phyloP scores from a whole-genome alignment of 1,140 invertebrate species.

The Cepaea nemoralis region DNA sequence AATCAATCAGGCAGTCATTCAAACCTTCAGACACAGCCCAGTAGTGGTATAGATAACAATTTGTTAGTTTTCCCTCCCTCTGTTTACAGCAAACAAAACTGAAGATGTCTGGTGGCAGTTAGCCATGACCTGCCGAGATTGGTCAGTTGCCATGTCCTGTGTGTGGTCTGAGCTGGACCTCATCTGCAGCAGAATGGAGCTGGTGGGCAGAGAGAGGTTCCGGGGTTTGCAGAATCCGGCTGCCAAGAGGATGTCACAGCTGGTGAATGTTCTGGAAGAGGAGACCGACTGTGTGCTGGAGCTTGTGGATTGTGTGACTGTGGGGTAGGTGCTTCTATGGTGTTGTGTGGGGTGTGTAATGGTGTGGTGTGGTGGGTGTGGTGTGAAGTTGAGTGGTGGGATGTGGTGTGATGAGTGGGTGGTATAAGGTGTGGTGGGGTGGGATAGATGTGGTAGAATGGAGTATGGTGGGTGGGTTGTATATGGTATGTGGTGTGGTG shows the following conservation, averaged over 20 bases:
- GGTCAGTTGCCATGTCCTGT: slow-evolving; percentile 30
- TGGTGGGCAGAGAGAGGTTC: background rate
- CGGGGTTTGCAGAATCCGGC: background rate
- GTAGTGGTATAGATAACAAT: no score
- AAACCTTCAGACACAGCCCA: no score
- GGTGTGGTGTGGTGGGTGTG: no score
- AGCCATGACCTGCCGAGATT: slow-evolving; percentile 20
- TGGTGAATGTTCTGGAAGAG: background rate
- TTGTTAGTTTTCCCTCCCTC: no score
- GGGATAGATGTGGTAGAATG: no score
- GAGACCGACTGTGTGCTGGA: slow-evolving; percentile 16
- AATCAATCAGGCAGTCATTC: no score
- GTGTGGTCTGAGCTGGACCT: background rate
- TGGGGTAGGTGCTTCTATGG: slow-evolving; percentile 17
- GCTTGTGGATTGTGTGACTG: slow-evolving; percentile 27
- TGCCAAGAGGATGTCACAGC: background rate
- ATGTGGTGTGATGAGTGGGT: no score
- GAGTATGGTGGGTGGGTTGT: no score
- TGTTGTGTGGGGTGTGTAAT: background rate
- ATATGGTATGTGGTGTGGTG: no score
- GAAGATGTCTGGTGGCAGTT: slow-evolving; percentile 20
- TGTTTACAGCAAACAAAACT: background rate
- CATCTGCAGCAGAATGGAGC: background rate
- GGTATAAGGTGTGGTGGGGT: no score
- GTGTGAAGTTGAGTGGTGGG: background rate